Base-by-base conservation (phyloP, 92 coral and sea anemone genomes). In the Heliopora coerulea region DNA sequence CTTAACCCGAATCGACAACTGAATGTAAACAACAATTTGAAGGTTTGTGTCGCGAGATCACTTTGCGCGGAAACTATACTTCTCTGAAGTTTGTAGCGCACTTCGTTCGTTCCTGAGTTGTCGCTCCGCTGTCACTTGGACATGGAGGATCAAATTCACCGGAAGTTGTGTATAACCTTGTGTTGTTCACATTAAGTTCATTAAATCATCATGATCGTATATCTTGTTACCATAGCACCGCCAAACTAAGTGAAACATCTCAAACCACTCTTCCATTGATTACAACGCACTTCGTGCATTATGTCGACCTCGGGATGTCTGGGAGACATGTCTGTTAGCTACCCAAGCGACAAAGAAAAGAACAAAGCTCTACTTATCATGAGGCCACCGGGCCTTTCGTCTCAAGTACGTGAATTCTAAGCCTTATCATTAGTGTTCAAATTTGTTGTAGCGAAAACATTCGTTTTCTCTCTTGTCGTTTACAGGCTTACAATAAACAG, bases 401-500 rank as follows among this genome's bases (percentile, higher is more conserved):
- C 97, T n/a, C 90, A 92, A 86, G 97, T 92, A 63, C 23, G 78
- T 29, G 29, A 57, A 33, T 39, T 40, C 31, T 25, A 26, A 26
- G 59, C 18, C 56, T 46, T 30, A 17, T 17, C 11, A 33, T 62
- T 28, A 67, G 12, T 37, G 15, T 46, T 8, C 3, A 46, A 8
- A 46, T n/a, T 8, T 15, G n/a, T 8, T 46, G 17, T n/a, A n/a
- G n/a, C 12, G 12, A 46, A 8, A n/a, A 46, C 21, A 7, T 50
- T 52, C 41, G 35, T 40, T 39, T 41, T 20, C 25, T 56, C 20
- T 49, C 3, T 0, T 46, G 0, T 66, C 31, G 21, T 48, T 1
- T 28, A n/a, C 17, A 92, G 97, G 96, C 91, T 35, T 92, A 89
- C 63, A 78, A 87, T 83, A 82, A 87, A 83, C 87, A 82, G 78